Percentiles rank a stretch among this genome's conserved stretches.
Conservation (phyloP, 2,888 invertebrate species). For the Gerris lacustris region DNA sequence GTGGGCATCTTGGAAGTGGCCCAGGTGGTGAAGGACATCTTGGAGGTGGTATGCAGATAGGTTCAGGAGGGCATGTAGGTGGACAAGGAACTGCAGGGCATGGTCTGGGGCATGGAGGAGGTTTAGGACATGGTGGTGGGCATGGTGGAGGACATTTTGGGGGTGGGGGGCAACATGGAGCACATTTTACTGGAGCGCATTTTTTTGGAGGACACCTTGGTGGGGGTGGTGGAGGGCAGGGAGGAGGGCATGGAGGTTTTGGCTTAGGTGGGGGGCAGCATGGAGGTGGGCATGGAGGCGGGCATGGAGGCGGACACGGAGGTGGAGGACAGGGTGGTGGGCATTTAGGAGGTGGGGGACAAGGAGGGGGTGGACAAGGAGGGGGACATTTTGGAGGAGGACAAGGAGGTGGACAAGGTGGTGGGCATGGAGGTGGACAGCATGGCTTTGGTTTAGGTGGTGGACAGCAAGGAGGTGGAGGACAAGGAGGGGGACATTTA, state of each 20-base stretch:
- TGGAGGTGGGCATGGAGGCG: neutral
- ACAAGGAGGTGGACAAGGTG: slow-evolving; percentile 9
- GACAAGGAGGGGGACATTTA: neutral
- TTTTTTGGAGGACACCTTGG: neutral
- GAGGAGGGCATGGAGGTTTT: neutral
- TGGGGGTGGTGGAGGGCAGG: neutral
- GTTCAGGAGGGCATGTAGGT: neutral
- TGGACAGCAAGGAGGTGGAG: slow-evolving; percentile 7
- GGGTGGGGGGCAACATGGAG: neutral
- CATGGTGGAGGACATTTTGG: neutral
- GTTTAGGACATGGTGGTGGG: neutral
- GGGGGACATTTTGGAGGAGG: slow-evolving; percentile 7
- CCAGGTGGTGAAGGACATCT: neutral
- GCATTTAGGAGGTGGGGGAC: neutral
- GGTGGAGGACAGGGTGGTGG: slow-evolving; percentile 9
- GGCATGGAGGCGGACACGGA: slow-evolving; percentile 16
- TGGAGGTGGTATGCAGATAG: neutral
- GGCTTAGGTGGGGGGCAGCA: neutral
- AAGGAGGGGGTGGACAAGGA: slow-evolving; percentile 3
- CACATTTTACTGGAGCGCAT: neutral
- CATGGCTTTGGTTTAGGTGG: neutral
- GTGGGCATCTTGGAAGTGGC: neutral
- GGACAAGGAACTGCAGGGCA: neutral
- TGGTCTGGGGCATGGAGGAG: neutral
- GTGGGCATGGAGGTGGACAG: slow-evolving; percentile 6